phyloP scores from a whole-genome alignment of 2,113 vertebrate species.

The Myiagra hebetior region DNA sequence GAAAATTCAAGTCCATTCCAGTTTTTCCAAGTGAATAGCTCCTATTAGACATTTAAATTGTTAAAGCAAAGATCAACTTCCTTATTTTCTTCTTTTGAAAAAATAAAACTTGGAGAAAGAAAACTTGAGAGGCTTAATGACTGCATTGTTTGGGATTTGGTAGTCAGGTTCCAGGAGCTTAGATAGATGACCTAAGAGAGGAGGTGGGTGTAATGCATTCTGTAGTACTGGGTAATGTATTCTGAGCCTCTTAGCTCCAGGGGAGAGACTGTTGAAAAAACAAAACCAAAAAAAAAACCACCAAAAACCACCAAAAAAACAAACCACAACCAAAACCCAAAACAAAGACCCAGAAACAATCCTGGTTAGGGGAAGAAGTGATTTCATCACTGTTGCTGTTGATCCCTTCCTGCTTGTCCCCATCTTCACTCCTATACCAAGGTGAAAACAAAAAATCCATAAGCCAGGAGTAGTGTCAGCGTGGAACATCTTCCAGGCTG shows the following conservation, averaged over 20 bases:
- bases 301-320: too few relatives aligned
- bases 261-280: background rate
- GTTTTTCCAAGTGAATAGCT: background rate
- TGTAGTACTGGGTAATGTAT: background rate
- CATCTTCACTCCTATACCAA: slow-evolving; percentile 21
- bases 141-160: background rate
- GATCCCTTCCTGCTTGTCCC: slow-evolving; percentile 1
- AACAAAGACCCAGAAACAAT: background rate
- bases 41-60: background rate
- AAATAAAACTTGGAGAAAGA: background rate
- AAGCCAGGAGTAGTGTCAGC: slow-evolving; percentile 12
- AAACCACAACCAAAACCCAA: background rate
- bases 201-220: background rate
- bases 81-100: background rate
- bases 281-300: fast-evolving
- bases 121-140: background rate
- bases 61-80: background rate
- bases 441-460: slow-evolving; percentile 58
- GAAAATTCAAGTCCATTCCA: background rate
- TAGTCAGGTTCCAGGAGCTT: background rate
- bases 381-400: background rate
- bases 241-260: background rate
- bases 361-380: background rate
- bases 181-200: background rate
- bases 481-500: slow-evolving; percentile 50